Base-by-base conservation (phyloP, 1,140 invertebrate genomes). In the Drosophila varians region DNA sequence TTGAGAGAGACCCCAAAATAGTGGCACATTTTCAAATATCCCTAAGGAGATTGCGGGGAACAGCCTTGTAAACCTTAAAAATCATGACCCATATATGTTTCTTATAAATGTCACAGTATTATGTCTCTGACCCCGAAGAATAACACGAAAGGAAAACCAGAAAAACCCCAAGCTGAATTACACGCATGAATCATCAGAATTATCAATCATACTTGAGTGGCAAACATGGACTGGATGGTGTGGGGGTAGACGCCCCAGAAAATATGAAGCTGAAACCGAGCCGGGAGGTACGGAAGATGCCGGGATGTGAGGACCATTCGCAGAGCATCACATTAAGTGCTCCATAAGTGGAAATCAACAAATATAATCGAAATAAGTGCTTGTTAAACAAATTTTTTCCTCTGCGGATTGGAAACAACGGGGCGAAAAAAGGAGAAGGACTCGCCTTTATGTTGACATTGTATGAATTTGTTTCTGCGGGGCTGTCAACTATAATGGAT, bases 331-430 rank as follows among this genome's bases (percentile, higher is more conserved):
- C 66, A 87, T 84, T 84, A 80, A 80, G 82, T 80, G 80, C 72
- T 69, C 69, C 69, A 86, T 86, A 86, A 84, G 76, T 87, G 82
- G 82, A 77, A 86, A 86, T 87, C 82, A 86, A 86, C 82, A 86
- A 87, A 87, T 86, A 87, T 86, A 86, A 86, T 86, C 82, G 65
- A 82, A 86, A 86, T 86, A 86, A 86, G 82, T 82, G 82, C 73
- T 86, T 86, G 82, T 87, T 86, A 86, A 87, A 86, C 82, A 87
- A 68, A 62, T 70, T 66, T 52, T 64, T 68, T 54, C 40, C 48
- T 51, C 19, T 23, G 16, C 36, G 11, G 42, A 11, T 34, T 34
- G 31, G 31, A 54, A 66, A 56, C 47, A 48, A 77, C 34, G 14
- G 36, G 12, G 36, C 36, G 38, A 28, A 77, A 51, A 45, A 45